These are phyloP conservation scores for Neoaliturus tenellus DNA, from an alignment of 2,888 invertebrate genomes.

Conservation along the genomic window DNA sequence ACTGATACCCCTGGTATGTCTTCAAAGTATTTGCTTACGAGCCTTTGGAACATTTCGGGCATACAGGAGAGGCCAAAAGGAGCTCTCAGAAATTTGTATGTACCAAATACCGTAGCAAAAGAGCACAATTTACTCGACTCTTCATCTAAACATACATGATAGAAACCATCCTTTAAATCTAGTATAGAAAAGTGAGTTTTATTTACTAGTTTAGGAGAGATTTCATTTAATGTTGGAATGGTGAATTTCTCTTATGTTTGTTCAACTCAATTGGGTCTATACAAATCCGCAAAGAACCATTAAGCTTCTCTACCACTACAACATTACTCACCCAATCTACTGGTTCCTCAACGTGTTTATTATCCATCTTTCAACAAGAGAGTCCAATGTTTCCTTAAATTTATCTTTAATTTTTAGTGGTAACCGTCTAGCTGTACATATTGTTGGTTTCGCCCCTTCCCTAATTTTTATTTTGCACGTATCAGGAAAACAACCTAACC, in stretches of 20 bases:
- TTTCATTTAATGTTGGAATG: conserved; percentile 36
- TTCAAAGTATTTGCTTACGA: conserved; percentile 29
- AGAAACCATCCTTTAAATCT: conserved; percentile 58
- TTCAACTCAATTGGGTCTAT: conserved; percentile 10
- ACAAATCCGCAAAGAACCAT: conserved; percentile 9
- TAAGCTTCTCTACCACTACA: conserved; percentile 19
- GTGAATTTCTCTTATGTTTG: conserved; percentile 11
- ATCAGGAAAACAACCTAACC: no score
- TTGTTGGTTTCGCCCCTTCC: no score
- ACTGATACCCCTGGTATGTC: conserved; percentile 30
- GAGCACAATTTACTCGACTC: conserved; percentile 54
- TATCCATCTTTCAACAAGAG: background rate
- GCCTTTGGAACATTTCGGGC: conserved; percentile 29
- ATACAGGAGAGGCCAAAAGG: conserved; percentile 49
- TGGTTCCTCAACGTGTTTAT: conserved; percentile 1
- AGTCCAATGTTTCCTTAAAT: no score
- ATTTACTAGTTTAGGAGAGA: conserved; percentile 20
- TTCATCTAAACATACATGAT: conserved; percentile 55
- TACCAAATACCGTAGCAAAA: conserved; percentile 56
- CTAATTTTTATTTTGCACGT: background rate
- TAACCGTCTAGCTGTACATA: background rate
- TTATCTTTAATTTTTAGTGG: background rate
- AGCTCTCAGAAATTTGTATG: conserved; percentile 54
- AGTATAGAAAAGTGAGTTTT: conserved; percentile 43
- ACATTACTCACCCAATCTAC: conserved; percentile 36